Evolutionary conservation across 64 coral and sea anemone genomes (phyloP).

Genomic region (Astreopora myriophthalma): DNA sequence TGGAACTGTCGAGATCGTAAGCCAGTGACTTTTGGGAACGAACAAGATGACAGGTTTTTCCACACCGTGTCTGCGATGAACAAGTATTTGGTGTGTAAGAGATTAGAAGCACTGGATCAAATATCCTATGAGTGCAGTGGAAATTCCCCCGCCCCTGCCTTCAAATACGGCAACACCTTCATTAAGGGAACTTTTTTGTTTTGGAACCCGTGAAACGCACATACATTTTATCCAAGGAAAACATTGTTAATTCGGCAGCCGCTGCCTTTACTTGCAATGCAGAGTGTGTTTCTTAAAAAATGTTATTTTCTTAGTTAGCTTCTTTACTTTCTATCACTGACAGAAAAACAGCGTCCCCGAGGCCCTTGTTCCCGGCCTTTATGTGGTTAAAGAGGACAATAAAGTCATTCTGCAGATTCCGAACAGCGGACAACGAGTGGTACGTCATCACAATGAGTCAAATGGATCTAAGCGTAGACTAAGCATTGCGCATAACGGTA

Average conservation of each 20-base stretch:
- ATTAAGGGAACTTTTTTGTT: too few species aligned
- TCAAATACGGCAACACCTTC: too few species aligned
- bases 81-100: slow-evolving; percentile 72
- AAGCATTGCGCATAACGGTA: too few species aligned
- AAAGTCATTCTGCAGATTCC: slow-evolving; percentile 73
- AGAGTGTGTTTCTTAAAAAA: too few species aligned
- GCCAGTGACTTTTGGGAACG: slow-evolving; percentile 64
- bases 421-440: slow-evolving; percentile 53
- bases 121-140: not conserved
- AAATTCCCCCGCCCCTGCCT: too few species aligned
- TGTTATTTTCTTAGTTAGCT: not conserved
- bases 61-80: slow-evolving; percentile 80
- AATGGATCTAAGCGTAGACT: not conserved
- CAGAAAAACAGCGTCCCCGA: slow-evolving; percentile 94
- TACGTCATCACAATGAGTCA: not conserved
- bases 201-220: too few species aligned
- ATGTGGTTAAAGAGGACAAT: slow-evolving; percentile 43
- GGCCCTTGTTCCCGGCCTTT: slow-evolving; percentile 73
- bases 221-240: too few species aligned
- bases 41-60: slow-evolving; percentile 71
- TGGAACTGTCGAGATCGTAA: slow-evolving; percentile 73
- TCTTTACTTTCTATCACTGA: not conserved
- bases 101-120: not conserved
- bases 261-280: too few species aligned
- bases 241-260: too few species aligned